These are phyloP conservation scores for Elanus axillaris DNA, from an alignment of 2,113 vertebrate genomes.

Conservation along the genomic window DNA sequence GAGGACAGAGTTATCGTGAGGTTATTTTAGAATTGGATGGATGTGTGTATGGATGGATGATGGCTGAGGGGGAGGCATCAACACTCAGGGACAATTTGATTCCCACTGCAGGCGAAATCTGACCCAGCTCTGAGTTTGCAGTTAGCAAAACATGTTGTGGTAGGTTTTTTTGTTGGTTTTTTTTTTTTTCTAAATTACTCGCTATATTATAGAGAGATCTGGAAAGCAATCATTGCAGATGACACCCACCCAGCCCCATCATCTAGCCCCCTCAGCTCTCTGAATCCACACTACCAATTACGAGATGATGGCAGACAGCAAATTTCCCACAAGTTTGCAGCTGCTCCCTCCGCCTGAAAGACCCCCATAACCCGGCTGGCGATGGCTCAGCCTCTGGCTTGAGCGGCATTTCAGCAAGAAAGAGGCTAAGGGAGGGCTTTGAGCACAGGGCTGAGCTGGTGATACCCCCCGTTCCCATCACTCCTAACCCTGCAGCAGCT, in stretches of 20 bases:
- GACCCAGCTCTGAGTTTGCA: background rate
- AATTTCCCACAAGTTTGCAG: background rate
- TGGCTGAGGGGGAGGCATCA: background rate
- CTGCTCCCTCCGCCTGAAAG: background rate
- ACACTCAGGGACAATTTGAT: background rate
- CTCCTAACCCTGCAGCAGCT: background rate
- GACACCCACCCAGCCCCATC: background rate
- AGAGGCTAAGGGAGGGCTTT: background rate
- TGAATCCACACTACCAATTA: accelerated
- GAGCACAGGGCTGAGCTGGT: background rate
- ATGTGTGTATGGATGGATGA: background rate
- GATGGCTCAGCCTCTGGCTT: background rate
- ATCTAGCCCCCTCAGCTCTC: background rate
- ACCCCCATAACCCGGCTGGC: accelerated
- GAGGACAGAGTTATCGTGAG: background rate
- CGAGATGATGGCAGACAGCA: background rate
- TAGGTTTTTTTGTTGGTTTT: too few relatives aligned
- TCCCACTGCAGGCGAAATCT: background rate
- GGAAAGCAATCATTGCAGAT: background rate
- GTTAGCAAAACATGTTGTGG: background rate
- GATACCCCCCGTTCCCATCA: background rate
- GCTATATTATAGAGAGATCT: background rate
- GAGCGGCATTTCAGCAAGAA: background rate
- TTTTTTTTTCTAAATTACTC: background rate
- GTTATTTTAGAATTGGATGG: background rate